phyloP scores from a whole-genome alignment of 2,113 vertebrate genomes.

The Merops nubicus region DNA sequence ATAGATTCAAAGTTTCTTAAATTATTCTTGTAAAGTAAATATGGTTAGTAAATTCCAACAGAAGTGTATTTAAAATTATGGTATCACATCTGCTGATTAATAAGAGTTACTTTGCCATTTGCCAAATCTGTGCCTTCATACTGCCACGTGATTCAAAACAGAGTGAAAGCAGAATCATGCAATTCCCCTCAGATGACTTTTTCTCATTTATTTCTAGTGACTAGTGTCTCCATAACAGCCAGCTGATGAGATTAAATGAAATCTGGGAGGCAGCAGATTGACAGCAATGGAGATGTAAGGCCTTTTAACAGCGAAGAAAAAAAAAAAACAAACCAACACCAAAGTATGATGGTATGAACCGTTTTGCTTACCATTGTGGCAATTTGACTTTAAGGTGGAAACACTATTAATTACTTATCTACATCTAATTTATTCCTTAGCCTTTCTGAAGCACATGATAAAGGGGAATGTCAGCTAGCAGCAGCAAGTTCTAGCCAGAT shows the following conservation, averaged over 20 bases:
- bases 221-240: neutral
- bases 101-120: neutral
- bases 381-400: neutral
- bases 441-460: neutral
- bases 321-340: neutral
- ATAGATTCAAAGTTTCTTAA: neutral
- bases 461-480: neutral
- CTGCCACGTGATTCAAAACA: neutral
- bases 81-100: neutral
- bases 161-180: neutral
- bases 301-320: neutral
- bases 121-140: neutral
- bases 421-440: neutral
- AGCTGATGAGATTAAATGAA: neutral
- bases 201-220: neutral
- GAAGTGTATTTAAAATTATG: neutral
- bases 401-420: neutral
- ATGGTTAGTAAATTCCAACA: neutral
- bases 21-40: neutral
- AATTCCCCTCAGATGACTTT: neutral
- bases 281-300: neutral
- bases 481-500: neutral
- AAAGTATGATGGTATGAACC: neutral
- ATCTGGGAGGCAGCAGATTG: neutral
- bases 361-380: neutral